Evolutionary conservation across 2,888 invertebrate species (phyloP), one percentile per base, ranked within the genome.

Genomic region (Sinhomidia bicolor): DNA sequence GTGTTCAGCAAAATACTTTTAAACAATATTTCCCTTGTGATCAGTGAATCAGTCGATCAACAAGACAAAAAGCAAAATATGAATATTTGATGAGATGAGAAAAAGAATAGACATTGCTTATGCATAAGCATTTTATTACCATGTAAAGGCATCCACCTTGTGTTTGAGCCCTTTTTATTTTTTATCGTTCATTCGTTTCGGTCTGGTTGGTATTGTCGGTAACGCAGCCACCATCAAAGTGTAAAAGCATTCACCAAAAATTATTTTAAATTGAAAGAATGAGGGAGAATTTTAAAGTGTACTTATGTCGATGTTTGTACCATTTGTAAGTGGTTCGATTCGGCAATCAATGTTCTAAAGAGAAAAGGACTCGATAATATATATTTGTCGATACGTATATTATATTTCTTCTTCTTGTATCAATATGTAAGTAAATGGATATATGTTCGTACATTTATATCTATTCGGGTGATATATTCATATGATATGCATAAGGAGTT

Each of bases 171-270:
- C 76, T 51, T 76, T 1, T 17, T 0, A 5, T 62, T 26, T 57
- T 41, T 60, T 51, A 23, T 57, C 41, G n/a, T 51, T 85, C 65
- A 78, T 85, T 85, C 78, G 85, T 85, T 85, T 5, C 12, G 78
- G 78, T 78, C 85, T 78, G 60, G 68, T 83, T 74, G 17, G 71
- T 2, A 54, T 32, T 51, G 29, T 32, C 76, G 32, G 62, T 54
- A 68, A 20, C n/a, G 17, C 17, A 65, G 68, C 47, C 62, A 60
- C 79, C 23, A 41, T 44, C 51, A 54, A 68, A 54, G 68, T 26
- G 7, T 36, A 82, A 68, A 82, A 51, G 51, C 82, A 81, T 81
- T 57, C 20, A 79, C 10, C 17, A 36, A 62, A 84, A 80, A 80
- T 76, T 2, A 65, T 78, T 76, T 62, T 54, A 76, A 14, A 47